phyloP scores from a whole-genome alignment of 2,888 invertebrate genomes.

The Smittia aterrima region DNA sequence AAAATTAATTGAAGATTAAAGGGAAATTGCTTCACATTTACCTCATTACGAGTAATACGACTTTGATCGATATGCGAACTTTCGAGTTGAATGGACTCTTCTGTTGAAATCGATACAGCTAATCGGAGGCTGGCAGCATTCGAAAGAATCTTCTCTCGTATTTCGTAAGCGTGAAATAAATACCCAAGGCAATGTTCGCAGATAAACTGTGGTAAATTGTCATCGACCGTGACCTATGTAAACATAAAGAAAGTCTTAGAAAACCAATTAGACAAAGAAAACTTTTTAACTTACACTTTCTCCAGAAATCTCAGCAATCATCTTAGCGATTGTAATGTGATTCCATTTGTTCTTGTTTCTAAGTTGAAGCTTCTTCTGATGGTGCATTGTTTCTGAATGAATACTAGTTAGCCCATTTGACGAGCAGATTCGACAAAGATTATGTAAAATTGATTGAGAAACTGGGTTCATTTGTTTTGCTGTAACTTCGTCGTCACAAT shows the following conservation, averaged over 20 bases:
- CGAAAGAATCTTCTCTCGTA: neutral
- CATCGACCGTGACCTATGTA: neutral
- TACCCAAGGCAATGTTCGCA: constrained; percentile 3
- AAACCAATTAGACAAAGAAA: neutral
- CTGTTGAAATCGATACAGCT: no score
- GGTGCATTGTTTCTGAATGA: no score
- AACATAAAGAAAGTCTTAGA: neutral
- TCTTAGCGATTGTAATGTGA: neutral
- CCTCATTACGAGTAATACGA: neutral
- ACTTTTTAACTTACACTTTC: neutral
- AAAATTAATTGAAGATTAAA: no score
- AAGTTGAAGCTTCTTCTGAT: neutral
- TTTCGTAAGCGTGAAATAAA: neutral
- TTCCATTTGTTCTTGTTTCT: neutral
- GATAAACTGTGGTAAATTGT: constrained; percentile 12
- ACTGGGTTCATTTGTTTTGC: no score
- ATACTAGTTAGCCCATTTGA: neutral
- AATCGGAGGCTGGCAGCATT: neutral
- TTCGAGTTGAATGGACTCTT: neutral
- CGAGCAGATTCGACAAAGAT: neutral
- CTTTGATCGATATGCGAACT: neutral
- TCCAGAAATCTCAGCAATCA: neutral
- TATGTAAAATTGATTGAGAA: no score
- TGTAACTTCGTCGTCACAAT: no score
- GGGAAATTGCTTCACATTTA: no score